Conservation (phyloP, 37 sponge, comb jelly and placozoan species). For the Bolinopsis microptera region DNA sequence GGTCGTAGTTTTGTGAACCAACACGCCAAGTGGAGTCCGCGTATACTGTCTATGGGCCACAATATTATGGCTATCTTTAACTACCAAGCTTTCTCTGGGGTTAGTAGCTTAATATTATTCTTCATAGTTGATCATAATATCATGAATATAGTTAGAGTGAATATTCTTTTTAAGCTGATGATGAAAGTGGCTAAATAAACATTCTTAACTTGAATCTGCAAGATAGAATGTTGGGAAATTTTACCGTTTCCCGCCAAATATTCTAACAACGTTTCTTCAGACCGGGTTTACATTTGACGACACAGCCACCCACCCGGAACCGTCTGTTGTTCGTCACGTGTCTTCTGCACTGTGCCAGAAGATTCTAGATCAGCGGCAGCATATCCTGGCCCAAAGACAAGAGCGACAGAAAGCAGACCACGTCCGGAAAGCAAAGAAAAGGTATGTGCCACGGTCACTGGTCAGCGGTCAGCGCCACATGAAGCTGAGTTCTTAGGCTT, state of each 20-base stretch:
- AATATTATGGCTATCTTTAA: constrained; percentile 36
- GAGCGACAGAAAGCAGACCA: neutral
- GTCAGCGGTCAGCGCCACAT: too few relatives aligned
- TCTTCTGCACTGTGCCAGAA: neutral
- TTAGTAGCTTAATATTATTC: neutral
- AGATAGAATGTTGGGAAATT: too few relatives aligned
- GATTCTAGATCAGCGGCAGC: neutral
- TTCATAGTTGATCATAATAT: too few relatives aligned
- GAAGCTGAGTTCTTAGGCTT: too few relatives aligned
- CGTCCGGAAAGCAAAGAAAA: neutral
- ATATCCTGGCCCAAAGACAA: neutral
- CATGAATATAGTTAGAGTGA: too few relatives aligned
- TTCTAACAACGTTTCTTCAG: too few relatives aligned
- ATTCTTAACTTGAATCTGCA: too few relatives aligned
- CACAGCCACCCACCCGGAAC: neutral
- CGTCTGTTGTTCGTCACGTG: neutral
- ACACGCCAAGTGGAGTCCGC: neutral
- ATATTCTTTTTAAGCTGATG: too few relatives aligned
- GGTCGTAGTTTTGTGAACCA: neutral
- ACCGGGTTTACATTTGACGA: neutral
- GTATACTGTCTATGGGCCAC: constrained; percentile 8
- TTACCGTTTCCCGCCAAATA: too few relatives aligned
- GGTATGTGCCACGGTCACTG: neutral
- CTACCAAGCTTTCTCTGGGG: neutral
- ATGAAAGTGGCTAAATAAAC: too few relatives aligned